Conservation (phyloP, 2,888 invertebrate genomes). For the Rambutsinella grinnellia region DNA sequence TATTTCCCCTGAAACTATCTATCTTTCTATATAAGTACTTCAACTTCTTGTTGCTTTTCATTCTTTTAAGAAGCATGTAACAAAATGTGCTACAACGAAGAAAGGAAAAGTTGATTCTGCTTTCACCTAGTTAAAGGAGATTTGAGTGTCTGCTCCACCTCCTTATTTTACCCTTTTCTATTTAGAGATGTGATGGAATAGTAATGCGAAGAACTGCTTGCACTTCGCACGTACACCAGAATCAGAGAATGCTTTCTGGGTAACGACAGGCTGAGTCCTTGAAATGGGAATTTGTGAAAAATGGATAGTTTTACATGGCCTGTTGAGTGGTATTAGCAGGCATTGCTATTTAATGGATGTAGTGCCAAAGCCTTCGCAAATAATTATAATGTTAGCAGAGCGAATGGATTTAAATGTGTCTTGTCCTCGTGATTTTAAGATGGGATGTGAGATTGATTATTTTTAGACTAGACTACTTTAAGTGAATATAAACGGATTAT, state of each 20-base stretch:
- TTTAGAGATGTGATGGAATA: slow-evolving; percentile 4
- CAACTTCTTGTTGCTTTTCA: slow-evolving; percentile 17
- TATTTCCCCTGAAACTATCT: background rate
- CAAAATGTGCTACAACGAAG: background rate
- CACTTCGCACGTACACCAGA: slow-evolving; percentile 30
- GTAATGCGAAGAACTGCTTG: slow-evolving; percentile 26
- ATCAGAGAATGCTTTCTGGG: slow-evolving; percentile 39
- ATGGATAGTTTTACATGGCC: background rate
- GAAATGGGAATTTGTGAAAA: slow-evolving; percentile 16
- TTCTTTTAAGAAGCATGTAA: background rate
- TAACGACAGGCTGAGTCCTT: background rate
- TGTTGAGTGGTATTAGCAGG: background rate
- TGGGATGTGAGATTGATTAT: background rate
- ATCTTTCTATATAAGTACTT: background rate
- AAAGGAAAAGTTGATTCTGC: slow-evolving; percentile 11
- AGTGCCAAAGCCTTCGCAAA: background rate
- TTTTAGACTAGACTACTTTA: no score
- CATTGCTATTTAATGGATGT: background rate
- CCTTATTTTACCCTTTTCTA: background rate
- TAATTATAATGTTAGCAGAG: background rate
- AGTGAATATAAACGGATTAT: no score
- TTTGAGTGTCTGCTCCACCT: background rate
- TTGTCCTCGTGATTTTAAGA: background rate
- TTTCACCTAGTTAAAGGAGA: slow-evolving; percentile 14
- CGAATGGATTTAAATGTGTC: background rate